Evolutionary conservation across 2,797 vertebrate species (phyloP).

Genomic region (Tangara arthus): DNA sequence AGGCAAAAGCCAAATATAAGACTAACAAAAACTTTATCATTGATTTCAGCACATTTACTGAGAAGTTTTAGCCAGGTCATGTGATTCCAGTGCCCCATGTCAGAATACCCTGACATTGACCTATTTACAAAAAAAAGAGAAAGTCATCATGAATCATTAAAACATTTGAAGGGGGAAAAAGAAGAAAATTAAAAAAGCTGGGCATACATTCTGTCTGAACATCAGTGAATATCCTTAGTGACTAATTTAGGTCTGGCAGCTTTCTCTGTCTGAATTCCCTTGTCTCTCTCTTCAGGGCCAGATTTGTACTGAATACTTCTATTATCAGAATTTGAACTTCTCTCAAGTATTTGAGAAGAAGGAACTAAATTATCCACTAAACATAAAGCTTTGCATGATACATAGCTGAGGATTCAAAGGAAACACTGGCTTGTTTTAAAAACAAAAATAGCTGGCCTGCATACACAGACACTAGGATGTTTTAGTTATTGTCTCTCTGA

Average conservation of each 20-base stretch:
- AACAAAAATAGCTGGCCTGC: not conserved
- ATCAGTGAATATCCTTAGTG: not conserved
- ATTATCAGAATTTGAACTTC: not conserved
- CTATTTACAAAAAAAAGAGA: not conserved
- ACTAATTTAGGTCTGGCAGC: not conserved
- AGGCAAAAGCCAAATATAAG: not conserved
- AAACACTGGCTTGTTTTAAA: not conserved
- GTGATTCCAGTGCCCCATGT: not conserved
- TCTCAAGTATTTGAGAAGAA: not conserved
- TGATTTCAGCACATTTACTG: not conserved
- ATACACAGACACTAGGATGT: not conserved
- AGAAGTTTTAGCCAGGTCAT: not conserved
- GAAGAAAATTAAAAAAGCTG: not conserved
- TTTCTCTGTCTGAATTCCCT: not conserved
- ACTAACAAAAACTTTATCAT: not conserved
- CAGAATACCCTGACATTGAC: not conserved
- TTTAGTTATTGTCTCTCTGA: not conserved
- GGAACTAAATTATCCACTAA: not conserved
- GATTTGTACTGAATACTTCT: not conserved
- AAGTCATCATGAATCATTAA: not conserved
- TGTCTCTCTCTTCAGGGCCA: not conserved
- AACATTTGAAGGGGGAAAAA: not conserved
- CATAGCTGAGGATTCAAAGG: not conserved
- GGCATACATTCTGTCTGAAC: not conserved
- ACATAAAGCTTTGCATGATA: not conserved